A percentile compares a stretch with the other conserved stretches of the same genome.
These are phyloP conservation scores for Napeogenes sylphis DNA, from an alignment of 2,888 invertebrate genomes.

Conservation along the genomic window DNA sequence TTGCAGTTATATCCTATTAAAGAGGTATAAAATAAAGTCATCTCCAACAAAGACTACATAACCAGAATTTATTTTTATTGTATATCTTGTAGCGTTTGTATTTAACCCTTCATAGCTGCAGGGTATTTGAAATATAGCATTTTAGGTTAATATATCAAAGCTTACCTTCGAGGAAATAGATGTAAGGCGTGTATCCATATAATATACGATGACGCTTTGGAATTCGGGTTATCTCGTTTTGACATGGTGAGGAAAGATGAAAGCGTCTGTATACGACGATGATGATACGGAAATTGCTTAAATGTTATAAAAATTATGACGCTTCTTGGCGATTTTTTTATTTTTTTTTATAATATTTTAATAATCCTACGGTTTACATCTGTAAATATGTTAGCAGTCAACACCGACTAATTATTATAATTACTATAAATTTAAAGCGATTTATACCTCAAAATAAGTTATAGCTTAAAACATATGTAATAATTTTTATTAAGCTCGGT, in stretches of 20 bases:
- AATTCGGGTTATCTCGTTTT: slow-evolving; percentile 58
- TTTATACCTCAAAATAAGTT: background rate
- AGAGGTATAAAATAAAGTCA: background rate
- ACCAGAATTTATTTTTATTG: background rate
- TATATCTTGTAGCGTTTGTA: background rate
- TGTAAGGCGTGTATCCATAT: slow-evolving; percentile 15
- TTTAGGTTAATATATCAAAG: slow-evolving; percentile 1
- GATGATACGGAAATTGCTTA: slow-evolving; percentile 20
- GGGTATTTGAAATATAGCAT: background rate
- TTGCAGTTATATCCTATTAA: background rate
- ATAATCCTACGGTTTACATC: background rate
- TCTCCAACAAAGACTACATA: background rate
- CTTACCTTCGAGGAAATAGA: slow-evolving; percentile 11
- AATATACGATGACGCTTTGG: slow-evolving; percentile 26
- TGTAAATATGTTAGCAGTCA: too few species aligned
- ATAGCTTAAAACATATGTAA: background rate
- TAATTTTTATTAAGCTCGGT: background rate
- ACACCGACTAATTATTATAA: background rate
- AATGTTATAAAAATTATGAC: background rate
- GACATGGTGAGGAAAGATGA: slow-evolving; percentile 37
- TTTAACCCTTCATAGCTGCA: background rate
- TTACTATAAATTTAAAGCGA: background rate
- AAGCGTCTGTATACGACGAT: slow-evolving; percentile 12
- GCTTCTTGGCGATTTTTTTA: background rate
- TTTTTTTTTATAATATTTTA: background rate